Base-by-base conservation (phyloP, 2,797 vertebrate species). In the Prionace glauca region DNA sequence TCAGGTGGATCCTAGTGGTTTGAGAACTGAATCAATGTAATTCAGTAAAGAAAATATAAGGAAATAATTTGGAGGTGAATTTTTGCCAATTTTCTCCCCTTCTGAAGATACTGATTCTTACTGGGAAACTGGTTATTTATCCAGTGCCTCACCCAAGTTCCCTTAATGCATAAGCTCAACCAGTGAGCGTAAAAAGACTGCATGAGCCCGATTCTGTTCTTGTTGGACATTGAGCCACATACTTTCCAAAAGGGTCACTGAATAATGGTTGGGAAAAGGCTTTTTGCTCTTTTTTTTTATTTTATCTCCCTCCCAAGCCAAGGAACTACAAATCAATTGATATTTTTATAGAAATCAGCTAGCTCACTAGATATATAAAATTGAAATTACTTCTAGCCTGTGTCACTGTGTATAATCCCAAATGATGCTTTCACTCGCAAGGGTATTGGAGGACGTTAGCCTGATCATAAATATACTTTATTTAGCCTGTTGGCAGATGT, bases 1-100 rank as follows among this genome's bases (percentile, higher is more conserved):
- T 84, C 79, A 84, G 79, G 79, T 84, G 45, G 50, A 88, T 14
- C 24, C 50, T 32, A 90, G 87, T 90, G 56, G 22, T 90, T 90
- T 11, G 29, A 12, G 26, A 90, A 26, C 56, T 90, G 50, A 90
- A 90, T 90, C 87, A 90, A 90, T 87, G 87, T 60, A n/a, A 32
- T 90, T 90, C 87, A 32, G 87, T 90, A 90, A 90, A 10, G 56
- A 60, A 32, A 60, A 90, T 90, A 90, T 60, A 90, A 90, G 56
- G 50, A 90, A 90, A 90, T 90, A 56, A 32, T 90, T 90, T 60
- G 87, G 56, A 90, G 79, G 79, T 45, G 36, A 84, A 36, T 9
- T 84, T 84, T 41, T 84, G 79, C 79, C 79, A 84, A 22, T 41
- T 84, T 84, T 84, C 79, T 22, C 79, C 79, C 79, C 79, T 90